Evolutionary conservation across 2,888 invertebrate species (phyloP).

Genomic region (Brachycybe producta): DNA sequence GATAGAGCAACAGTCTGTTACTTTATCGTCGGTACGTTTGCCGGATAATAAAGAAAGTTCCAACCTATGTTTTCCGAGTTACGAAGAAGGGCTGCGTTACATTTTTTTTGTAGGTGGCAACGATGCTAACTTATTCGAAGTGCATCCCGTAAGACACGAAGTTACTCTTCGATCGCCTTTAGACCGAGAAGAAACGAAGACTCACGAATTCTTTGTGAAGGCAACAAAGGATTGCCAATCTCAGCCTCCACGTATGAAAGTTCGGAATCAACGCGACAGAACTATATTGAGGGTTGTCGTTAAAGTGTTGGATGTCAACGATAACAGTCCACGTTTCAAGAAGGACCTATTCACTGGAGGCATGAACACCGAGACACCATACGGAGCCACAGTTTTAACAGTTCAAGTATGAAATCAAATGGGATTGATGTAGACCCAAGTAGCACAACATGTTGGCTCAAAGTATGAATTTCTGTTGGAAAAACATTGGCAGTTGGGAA

Average conservation of each 20-base stretch:
- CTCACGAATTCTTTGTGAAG: slow-evolving; percentile 56
- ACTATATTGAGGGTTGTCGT: slow-evolving; percentile 53
- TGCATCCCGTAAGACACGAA: slow-evolving; percentile 59
- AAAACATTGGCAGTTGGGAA: too few species aligned
- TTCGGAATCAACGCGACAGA: slow-evolving; percentile 29
- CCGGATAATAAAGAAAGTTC: not conserved
- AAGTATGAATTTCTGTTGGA: too few species aligned
- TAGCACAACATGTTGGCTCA: too few species aligned
- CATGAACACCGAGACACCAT: slow-evolving; percentile 82
- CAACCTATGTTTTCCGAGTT: not conserved
- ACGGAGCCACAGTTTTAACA: slow-evolving; percentile 74
- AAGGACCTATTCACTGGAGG: slow-evolving; percentile 76
- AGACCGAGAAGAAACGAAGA: slow-evolving; percentile 57
- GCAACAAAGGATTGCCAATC: slow-evolving; percentile 68
- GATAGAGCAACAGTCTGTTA: slow-evolving; percentile 72
- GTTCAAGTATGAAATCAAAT: slow-evolving; percentile 46
- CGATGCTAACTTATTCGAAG: slow-evolving; percentile 40
- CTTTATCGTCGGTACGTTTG: slow-evolving; percentile 59
- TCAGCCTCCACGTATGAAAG: slow-evolving; percentile 44
- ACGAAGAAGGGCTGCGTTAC: not conserved
- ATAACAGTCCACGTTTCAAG: slow-evolving; percentile 72
- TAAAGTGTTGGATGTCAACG: slow-evolving; percentile 71
- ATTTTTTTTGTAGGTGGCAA: slow-evolving; percentile 10
- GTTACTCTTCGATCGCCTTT: slow-evolving; percentile 47
- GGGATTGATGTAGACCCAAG: too few species aligned